phyloP scores from a whole-genome alignment of 2,797 vertebrate species.

The Crenuchus spilurus region DNA sequence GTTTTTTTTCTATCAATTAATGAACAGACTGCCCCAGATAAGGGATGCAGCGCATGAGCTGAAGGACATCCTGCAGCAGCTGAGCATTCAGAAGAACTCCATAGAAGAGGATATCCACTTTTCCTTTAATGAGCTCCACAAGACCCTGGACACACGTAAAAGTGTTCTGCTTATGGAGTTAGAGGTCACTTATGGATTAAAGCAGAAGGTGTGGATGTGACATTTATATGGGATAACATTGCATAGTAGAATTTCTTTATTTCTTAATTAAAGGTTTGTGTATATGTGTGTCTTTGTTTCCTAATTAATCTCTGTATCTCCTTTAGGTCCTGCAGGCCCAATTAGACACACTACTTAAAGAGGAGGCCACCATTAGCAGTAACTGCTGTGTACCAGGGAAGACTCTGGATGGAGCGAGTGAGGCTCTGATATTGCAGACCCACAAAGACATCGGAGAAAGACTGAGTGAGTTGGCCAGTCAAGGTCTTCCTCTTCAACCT shows the following conservation, averaged over 20 bases:
- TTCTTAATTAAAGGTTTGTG: too few relatives aligned
- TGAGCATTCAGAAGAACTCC: slow-evolving; percentile 89
- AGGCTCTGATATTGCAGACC: slow-evolving; percentile 82
- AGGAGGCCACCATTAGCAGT: slow-evolving; percentile 85
- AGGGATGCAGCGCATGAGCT: slow-evolving; percentile 86
- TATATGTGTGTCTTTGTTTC: too few relatives aligned
- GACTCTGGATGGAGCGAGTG: slow-evolving; percentile 84
- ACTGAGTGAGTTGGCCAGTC: slow-evolving; percentile 80
- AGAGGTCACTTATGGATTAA: slow-evolving; percentile 95
- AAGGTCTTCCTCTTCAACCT: slow-evolving; percentile 85
- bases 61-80: slow-evolving; percentile 91
- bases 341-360: slow-evolving; percentile 85
- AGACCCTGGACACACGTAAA: slow-evolving; percentile 94
- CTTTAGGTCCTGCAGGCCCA: slow-evolving; percentile 92
- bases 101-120: slow-evolving; percentile 96
- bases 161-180: slow-evolving; percentile 98
- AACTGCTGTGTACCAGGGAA: slow-evolving; percentile 86
- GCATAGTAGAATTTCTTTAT: too few relatives aligned
- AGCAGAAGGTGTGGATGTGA: slow-evolving; percentile 86
- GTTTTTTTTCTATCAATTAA: slow-evolving; percentile 23
- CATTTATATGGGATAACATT: neutral
- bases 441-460: slow-evolving; percentile 88
- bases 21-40: slow-evolving; percentile 89
- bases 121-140: slow-evolving; percentile 94
- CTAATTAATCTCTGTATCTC: neutral